These are phyloP conservation scores for Alosa alosa DNA, from an alignment of 2,113 vertebrate species.

Conservation along the genomic window DNA sequence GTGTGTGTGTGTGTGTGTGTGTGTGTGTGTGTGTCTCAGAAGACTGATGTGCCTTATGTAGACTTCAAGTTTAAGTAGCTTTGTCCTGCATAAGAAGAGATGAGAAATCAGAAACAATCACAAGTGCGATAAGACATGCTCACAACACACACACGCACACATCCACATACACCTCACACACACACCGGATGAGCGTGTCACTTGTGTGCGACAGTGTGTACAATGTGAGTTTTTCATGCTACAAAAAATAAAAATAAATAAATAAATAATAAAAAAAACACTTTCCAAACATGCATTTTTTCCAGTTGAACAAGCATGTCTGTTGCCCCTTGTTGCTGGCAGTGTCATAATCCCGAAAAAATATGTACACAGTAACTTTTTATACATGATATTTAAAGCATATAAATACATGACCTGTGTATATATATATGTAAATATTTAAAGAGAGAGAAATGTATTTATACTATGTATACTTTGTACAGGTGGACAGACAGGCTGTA, in stretches of 20 bases:
- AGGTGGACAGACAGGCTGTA: conserved; percentile 41
- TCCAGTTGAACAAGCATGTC: conserved; percentile 74
- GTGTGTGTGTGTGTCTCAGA: conserved; percentile 13
- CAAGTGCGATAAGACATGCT: conserved; percentile 69
- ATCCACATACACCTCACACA: conserved; percentile 58
- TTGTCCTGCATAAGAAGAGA: conserved; percentile 39
- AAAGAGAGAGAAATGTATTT: background rate
- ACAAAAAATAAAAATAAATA: conserved; percentile 54
- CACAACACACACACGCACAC: conserved; percentile 63
- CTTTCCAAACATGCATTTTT: conserved; percentile 83
- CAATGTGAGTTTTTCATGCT: conserved; percentile 13
- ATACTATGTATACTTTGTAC: conserved; percentile 58
- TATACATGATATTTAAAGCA: conserved; percentile 43
- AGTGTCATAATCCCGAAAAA: conserved; percentile 80
- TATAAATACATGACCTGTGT: background rate
- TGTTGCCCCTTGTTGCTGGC: conserved; percentile 85
- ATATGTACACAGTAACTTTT: conserved; percentile 68
- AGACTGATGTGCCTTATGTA: conserved; percentile 38
- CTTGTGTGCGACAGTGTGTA: conserved; percentile 37
- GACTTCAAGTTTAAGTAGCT: conserved; percentile 59
- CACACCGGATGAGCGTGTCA: conserved; percentile 52
- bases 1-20: no score
- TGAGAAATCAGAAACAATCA: conserved; percentile 46
- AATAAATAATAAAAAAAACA: conserved; percentile 35
- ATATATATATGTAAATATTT: conserved; percentile 31